phyloP scores from a whole-genome alignment of 2,797 vertebrate species.

The Hypotaenidia philippensis region DNA sequence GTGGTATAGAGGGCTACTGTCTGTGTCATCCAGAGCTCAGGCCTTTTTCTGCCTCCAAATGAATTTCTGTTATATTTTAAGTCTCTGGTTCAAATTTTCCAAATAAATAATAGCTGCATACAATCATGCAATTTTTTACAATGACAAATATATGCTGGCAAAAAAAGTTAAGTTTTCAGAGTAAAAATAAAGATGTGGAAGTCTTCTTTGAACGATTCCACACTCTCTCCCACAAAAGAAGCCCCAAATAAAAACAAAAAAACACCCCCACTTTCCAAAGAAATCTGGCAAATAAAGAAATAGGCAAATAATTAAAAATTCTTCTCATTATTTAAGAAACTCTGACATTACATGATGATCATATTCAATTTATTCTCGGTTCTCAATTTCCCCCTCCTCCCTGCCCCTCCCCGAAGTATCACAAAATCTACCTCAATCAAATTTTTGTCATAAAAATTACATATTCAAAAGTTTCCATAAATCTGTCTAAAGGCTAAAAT shows the following conservation, averaged over 20 bases:
- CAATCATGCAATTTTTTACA: not conserved
- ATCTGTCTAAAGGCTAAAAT: not conserved
- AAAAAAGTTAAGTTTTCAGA: not conserved
- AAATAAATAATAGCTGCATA: not conserved
- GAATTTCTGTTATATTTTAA: not conserved
- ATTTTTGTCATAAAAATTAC: not conserved
- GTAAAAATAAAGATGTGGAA: not conserved
- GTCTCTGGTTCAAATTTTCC: not conserved
- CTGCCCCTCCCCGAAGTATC: not conserved
- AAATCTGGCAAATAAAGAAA: not conserved
- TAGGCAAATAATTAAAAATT: not conserved
- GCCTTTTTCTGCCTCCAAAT: not conserved
- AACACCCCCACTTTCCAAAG: not conserved
- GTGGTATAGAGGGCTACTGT: accelerated
- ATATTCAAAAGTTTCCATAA: not conserved
- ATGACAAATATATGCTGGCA: accelerated
- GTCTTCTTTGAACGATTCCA: not conserved
- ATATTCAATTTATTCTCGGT: not conserved
- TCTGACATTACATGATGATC: not conserved
- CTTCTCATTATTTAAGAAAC: not conserved
- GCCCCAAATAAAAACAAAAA: not conserved
- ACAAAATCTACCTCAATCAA: not conserved
- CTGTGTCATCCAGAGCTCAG: not conserved
- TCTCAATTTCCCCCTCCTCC: accelerated
- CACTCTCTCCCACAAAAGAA: accelerated